A percentile compares a stretch with the other conserved stretches of the same genome.
Conservation (phyloP, 2,888 invertebrate species). For the Pheosia gnoma region DNA sequence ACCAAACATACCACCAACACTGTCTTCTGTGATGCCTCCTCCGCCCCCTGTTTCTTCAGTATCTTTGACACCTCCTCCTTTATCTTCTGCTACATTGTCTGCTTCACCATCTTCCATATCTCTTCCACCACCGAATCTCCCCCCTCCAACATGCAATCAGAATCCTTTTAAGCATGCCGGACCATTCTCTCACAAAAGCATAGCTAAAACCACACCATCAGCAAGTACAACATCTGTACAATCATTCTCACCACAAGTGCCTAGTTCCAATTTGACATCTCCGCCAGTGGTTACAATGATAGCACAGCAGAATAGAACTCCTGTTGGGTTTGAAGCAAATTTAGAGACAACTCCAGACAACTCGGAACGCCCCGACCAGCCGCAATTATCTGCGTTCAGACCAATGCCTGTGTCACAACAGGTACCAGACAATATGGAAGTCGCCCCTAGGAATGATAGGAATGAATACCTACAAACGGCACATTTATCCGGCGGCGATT, state of each 20-base stretch:
- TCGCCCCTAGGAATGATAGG: slow-evolving; percentile 87
- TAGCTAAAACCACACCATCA: slow-evolving; percentile 47
- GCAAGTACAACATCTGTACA: slow-evolving; percentile 47
- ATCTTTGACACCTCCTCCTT: slow-evolving; percentile 21
- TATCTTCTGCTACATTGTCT: slow-evolving; percentile 21
- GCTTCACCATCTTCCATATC: slow-evolving; percentile 29
- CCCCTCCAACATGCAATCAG: slow-evolving; percentile 51
- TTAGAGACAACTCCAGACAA: slow-evolving; percentile 88
- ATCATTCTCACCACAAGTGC: slow-evolving; percentile 56
- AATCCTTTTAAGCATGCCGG: slow-evolving; percentile 79
- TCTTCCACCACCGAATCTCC: slow-evolving; percentile 53
- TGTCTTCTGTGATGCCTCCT: slow-evolving; percentile 31
- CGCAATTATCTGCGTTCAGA: slow-evolving; percentile 55
- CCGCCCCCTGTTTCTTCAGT: slow-evolving; percentile 29
- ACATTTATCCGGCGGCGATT: slow-evolving; percentile 86
- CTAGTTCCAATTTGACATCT: slow-evolving; percentile 61
- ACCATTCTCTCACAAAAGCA: slow-evolving; percentile 75
- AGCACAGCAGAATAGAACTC: slow-evolving; percentile 60
- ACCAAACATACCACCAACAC: slow-evolving; percentile 18
- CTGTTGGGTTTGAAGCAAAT: slow-evolving; percentile 82
- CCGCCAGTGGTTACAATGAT: slow-evolving; percentile 66
- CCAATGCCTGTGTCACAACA: slow-evolving; percentile 54
- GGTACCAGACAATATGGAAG: slow-evolving; percentile 84
- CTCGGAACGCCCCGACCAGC: slow-evolving; percentile 86
- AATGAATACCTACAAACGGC: slow-evolving; percentile 92